Conservation (phyloP, 1,140 invertebrate species). For the Drosophila repleta region DNA sequence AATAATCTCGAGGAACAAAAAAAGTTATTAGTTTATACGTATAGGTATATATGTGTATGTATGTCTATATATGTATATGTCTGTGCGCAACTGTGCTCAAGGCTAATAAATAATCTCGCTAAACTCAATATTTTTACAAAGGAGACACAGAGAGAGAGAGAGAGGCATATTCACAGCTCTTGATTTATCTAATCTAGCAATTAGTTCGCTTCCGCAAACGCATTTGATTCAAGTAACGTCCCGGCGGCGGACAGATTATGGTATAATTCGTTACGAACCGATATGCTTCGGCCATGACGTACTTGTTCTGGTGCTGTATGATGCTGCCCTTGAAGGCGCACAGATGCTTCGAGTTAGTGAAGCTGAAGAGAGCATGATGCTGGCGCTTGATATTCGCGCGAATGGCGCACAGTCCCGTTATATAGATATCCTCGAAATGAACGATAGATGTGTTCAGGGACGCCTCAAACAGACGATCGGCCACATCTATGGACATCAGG, state of each 20-base stretch:
- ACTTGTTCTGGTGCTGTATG: constrained; percentile 72
- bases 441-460: constrained; percentile 89
- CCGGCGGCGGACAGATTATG: constrained; percentile 69
- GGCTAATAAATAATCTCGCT: neutral
- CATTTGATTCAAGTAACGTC: constrained; percentile 66
- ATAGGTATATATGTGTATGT: neutral
- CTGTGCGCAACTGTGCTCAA: neutral
- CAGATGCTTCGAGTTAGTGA: constrained; percentile 48
- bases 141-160: constrained; percentile 3
- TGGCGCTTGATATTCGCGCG: constrained; percentile 53
- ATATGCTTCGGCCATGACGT: constrained; percentile 77
- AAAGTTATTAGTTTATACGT: neutral
- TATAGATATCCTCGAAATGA: constrained; percentile 93
- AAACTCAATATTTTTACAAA: too few relatives aligned
- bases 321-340: constrained; percentile 77
- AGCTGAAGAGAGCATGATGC: constrained; percentile 76
- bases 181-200: constrained; percentile 45
- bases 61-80: neutral
- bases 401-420: constrained; percentile 87
- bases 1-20: constrained; percentile 16
- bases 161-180: constrained; percentile 36
- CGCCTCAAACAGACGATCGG: constrained; percentile 87
- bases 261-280: constrained; percentile 70
- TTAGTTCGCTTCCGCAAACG: constrained; percentile 59
- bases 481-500: constrained; percentile 90